Conservation (phyloP, 2,113 vertebrate species). For the Eidolon helvum region DNA sequence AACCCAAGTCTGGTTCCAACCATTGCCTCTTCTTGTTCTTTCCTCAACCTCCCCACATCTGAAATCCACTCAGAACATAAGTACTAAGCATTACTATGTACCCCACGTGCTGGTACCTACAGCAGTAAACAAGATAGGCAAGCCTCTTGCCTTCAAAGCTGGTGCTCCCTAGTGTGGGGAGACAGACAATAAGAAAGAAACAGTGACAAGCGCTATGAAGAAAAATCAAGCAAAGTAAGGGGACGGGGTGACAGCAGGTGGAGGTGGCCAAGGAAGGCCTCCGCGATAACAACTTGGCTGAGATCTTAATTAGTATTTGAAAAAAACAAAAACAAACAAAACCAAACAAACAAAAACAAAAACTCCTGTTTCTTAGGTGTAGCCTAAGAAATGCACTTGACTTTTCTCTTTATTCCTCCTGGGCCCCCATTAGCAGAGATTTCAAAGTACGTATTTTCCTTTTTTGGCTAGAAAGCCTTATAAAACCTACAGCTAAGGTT, state of each 20-base stretch:
- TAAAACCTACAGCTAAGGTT: conserved; percentile 9
- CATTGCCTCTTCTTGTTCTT: neutral
- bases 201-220: neutral
- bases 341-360: too few species aligned
- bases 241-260: neutral
- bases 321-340: neutral
- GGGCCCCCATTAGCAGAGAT: neutral
- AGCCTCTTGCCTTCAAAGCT: neutral
- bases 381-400: neutral
- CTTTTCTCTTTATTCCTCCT: neutral
- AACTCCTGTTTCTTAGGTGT: neutral
- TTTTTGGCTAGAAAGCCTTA: conserved; percentile 14
- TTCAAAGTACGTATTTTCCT: neutral
- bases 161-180: too few species aligned
- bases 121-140: neutral
- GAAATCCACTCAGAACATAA: neutral
- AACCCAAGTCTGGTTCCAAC: neutral
- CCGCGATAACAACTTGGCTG: neutral
- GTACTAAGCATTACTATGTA: neutral
- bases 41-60: neutral
- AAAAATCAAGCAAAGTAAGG: neutral
- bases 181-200: neutral
- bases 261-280: neutral
- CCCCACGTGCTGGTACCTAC: neutral
- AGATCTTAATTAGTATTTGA: neutral